Evolutionary conservation across 1,140 invertebrate species (phyloP).

Genomic region (Hyles vespertilio): DNA sequence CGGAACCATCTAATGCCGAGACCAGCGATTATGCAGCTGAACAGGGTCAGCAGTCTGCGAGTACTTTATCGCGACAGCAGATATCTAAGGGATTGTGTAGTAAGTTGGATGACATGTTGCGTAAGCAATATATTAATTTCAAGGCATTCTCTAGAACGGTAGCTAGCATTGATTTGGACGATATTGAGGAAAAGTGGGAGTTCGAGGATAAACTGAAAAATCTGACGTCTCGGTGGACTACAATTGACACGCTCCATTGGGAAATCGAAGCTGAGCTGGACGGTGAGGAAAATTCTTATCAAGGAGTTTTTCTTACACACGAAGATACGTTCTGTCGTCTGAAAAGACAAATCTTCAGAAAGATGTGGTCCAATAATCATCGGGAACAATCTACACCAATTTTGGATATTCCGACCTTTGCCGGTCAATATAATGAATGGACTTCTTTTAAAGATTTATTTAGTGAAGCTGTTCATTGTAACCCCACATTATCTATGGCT

Average conservation of each 20-base stretch:
- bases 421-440: constrained; percentile 10
- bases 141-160: constrained; percentile 6
- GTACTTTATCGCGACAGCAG: not conserved
- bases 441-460: constrained; percentile 16
- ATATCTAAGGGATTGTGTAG: not conserved
- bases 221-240: constrained; percentile 1
- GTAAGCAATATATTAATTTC: constrained; percentile 8
- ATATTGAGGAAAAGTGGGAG: constrained; percentile 12
- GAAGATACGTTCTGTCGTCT: constrained; percentile 5
- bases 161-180: constrained; percentile 6
- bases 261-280: constrained; percentile 10
- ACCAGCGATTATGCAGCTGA: not conserved
- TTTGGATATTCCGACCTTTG: constrained; percentile 5
- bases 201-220: constrained; percentile 9
- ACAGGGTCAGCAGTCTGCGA: not conserved
- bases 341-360: constrained; percentile 6
- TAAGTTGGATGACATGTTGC: constrained; percentile 7
- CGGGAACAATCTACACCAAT: constrained; percentile 10
- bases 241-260: constrained; percentile 12
- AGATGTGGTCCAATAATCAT: constrained; percentile 10
- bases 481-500: constrained; percentile 6
- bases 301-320: constrained; percentile 4
- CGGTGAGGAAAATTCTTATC: constrained; percentile 3
- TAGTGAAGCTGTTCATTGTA: constrained; percentile 11
- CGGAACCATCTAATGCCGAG: not conserved